Conservation (phyloP, 2,797 vertebrate species). For the Pangasius macronema region DNA sequence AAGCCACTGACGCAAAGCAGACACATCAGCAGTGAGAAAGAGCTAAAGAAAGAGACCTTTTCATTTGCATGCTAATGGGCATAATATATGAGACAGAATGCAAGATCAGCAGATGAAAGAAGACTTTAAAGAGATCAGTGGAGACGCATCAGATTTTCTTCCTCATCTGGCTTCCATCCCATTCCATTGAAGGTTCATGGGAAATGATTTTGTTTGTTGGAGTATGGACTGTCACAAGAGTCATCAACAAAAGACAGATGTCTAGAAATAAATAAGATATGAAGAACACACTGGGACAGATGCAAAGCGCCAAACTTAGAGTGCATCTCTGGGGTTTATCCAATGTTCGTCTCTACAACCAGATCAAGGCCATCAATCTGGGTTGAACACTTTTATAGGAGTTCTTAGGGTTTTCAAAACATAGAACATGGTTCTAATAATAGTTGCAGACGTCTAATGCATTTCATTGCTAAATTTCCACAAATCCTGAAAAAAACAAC, state of each 20-base stretch:
- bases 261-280: conserved; percentile 3
- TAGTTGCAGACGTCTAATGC: neutral
- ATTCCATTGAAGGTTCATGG: conserved; percentile 12
- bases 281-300: neutral
- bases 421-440: neutral
- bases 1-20: conserved; percentile 12
- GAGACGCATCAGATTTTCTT: conserved; percentile 18
- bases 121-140: neutral
- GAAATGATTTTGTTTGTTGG: conserved; percentile 19
- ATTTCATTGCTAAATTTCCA: neutral
- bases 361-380: neutral
- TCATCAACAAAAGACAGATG: conserved; percentile 9
- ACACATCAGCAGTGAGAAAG: neutral
- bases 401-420: neutral
- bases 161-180: conserved; percentile 17
- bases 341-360: neutral
- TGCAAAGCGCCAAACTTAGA: neutral
- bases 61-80: conserved; percentile 39
- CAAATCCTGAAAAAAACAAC: neutral
- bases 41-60: neutral
- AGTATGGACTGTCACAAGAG: neutral
- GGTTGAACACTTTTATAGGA: neutral
- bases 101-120: conserved; percentile 16
- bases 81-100: conserved; percentile 27
- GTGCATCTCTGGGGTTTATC: neutral